A percentile compares a stretch with the other conserved stretches of the same genome.
Conservation (phyloP, 2,113 vertebrate species). For the Hemibagrus wyckioides region DNA sequence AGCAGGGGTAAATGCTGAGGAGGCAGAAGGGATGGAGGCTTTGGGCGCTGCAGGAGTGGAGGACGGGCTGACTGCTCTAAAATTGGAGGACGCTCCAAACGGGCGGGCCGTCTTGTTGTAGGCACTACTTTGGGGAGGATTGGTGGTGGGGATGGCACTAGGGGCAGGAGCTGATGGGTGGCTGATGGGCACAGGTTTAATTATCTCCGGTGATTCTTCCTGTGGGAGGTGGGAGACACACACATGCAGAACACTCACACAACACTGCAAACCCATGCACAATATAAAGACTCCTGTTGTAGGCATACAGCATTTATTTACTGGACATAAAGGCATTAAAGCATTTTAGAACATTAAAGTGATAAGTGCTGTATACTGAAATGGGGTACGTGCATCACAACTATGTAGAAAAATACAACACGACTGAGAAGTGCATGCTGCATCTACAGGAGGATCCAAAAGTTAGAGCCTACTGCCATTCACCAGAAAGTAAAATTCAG, state of each 20-base stretch:
- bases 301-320: conserved; percentile 1
- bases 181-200: conserved; percentile 93
- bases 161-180: conserved; percentile 70
- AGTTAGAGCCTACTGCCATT: neutral
- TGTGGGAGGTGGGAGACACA: conserved; percentile 74
- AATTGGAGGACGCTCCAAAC: conserved; percentile 75
- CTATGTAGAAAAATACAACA: conserved; percentile 39
- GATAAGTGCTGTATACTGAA: neutral
- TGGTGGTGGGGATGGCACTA: conserved; percentile 77
- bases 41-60: conserved; percentile 73
- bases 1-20: conserved; percentile 90
- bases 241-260: conserved; percentile 61
- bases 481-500: neutral
- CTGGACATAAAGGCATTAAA: neutral
- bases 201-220: conserved; percentile 88
- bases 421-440: conserved; percentile 26
- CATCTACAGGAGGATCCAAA: conserved; percentile 2
- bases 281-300: neutral
- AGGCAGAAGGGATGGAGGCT: conserved; percentile 91
- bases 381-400: conserved; percentile 17
- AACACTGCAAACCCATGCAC: conserved; percentile 66
- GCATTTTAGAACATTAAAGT: neutral
- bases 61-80: conserved; percentile 46
- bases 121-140: conserved; percentile 70
- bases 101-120: conserved; percentile 95